These are phyloP conservation scores for Alosa alosa DNA, from an alignment of 2,113 vertebrate species.

Conservation along the genomic window DNA sequence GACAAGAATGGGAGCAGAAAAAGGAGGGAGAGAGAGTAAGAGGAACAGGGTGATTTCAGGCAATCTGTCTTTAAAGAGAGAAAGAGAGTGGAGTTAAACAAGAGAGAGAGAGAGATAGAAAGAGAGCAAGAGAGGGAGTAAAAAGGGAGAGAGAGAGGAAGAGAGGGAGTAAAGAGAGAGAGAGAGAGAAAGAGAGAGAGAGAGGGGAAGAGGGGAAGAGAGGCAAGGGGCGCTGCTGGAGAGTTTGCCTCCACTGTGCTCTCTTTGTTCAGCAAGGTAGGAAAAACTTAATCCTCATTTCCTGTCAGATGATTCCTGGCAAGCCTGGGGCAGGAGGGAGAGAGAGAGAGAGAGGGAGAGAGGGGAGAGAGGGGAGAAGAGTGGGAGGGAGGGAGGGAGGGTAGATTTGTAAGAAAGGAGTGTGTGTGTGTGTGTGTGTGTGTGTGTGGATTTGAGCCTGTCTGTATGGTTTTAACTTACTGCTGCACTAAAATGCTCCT, in stretches of 20 bases:
- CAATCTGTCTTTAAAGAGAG: constrained; percentile 25
- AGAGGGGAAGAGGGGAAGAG: neutral
- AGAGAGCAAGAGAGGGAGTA: neutral
- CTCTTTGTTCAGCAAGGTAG: constrained; percentile 96
- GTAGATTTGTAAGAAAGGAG: neutral
- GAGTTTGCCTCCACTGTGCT: constrained; percentile 79
- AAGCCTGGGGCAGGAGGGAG: constrained; percentile 52
- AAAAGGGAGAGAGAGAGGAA: neutral
- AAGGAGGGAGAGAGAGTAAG: constrained; percentile 28
- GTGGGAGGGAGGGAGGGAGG: constrained; percentile 2
- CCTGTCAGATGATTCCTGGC: constrained; percentile 95
- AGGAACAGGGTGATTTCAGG: neutral
- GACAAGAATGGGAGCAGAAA: neutral
- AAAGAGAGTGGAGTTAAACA: neutral
- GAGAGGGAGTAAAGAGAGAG: neutral
- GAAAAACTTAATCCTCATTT: constrained; percentile 97
- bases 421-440: neutral
- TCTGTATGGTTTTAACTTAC: neutral
- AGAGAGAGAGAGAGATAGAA: neutral
- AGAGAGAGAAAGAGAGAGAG: neutral
- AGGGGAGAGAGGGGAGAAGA: no score
- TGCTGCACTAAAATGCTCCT: constrained; percentile 7
- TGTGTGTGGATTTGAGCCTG: neutral
- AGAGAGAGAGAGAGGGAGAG: constrained; percentile 36
- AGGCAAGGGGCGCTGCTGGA: constrained; percentile 60